Evolutionary conservation across 2,888 invertebrate genomes (phyloP).

Genomic region (Folsomia manolachei): DNA sequence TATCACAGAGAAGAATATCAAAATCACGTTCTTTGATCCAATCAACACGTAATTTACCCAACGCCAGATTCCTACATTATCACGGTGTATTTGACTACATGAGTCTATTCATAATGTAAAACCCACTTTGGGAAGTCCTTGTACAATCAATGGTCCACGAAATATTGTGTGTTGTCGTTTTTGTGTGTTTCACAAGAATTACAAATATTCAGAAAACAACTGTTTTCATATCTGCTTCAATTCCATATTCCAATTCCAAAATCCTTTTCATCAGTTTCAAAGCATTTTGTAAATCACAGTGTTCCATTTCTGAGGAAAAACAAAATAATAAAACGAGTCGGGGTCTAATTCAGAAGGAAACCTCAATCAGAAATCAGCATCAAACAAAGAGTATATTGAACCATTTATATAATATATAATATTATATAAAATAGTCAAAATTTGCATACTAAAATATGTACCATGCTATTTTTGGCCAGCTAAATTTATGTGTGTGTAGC

Average conservation of each 20-base stretch:
- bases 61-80: neutral
- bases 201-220: neutral
- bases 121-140: neutral
- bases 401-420: no score
- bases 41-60: conserved; percentile 28
- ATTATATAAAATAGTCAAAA: neutral
- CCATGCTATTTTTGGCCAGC: no score
- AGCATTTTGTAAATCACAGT: no score
- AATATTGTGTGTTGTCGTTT: neutral
- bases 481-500: no score
- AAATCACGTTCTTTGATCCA: conserved; percentile 29
- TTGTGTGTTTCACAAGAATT: neutral
- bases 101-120: no score
- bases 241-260: no score
- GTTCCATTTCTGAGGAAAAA: neutral
- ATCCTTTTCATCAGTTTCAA: neutral
- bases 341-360: neutral
- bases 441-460: neutral
- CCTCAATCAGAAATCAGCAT: neutral
- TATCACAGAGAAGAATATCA: neutral
- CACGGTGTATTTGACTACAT: no score
- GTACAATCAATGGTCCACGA: neutral
- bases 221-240: neutral
- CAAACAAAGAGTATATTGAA: neutral
- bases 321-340: neutral